Percentiles rank a stretch among this genome's conserved stretches.
phyloP scores from a whole-genome alignment of 2,113 vertebrate species.

The Pygathrix nemaeus region DNA sequence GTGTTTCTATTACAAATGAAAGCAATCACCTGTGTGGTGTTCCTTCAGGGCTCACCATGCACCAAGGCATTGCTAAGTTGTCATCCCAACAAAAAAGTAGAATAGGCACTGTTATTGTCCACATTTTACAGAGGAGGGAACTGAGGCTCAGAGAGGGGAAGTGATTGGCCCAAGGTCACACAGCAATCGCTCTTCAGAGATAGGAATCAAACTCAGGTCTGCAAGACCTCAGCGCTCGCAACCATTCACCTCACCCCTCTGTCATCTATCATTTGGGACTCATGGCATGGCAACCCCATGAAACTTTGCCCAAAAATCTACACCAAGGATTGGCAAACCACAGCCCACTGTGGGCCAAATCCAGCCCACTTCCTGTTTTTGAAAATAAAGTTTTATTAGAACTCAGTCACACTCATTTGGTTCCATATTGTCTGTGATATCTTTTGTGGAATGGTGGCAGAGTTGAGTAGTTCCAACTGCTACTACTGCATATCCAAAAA shows the following conservation, averaged over 20 bases:
- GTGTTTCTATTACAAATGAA: not conserved
- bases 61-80: not conserved
- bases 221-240: too few species aligned
- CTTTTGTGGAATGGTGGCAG: rapidly evolving
- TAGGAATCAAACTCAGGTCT: not conserved
- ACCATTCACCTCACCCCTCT: rapidly evolving
- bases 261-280: not conserved
- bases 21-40: too few species aligned
- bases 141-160: not conserved
- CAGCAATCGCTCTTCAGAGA: not conserved
- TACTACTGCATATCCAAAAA: too few species aligned
- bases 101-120: not conserved
- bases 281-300: rapidly evolving
- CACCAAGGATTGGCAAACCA: rapidly evolving
- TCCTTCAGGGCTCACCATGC: rapidly evolving
- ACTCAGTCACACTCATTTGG: rapidly evolving
- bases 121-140: not conserved
- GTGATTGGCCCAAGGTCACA: not conserved
- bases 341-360: rapidly evolving
- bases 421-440: rapidly evolving
- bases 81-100: not conserved
- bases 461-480: not conserved
- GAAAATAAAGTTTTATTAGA: not conserved
- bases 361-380: not conserved
- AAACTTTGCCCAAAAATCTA: not conserved